These are phyloP conservation scores for Callopanchax toddi DNA, from an alignment of 2,113 vertebrate species.

Conservation along the genomic window DNA sequence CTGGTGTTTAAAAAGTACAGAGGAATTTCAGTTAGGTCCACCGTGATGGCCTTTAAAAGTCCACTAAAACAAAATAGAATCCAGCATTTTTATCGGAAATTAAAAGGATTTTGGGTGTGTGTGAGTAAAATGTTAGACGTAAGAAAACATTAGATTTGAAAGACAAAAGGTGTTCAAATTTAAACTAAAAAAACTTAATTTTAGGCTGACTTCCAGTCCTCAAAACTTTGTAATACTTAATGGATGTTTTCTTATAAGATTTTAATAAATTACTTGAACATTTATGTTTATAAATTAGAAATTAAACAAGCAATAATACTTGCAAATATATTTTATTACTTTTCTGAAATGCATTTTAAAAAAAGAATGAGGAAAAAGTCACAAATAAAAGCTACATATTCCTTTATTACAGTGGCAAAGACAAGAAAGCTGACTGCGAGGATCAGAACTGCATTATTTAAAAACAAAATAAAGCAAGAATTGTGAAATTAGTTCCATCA, in stretches of 20 bases:
- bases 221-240: not conserved
- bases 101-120: too few relatives aligned
- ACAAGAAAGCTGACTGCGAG: not conserved
- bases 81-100: too few relatives aligned
- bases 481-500: not conserved
- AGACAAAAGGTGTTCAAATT: too few relatives aligned
- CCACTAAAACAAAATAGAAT: not conserved
- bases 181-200: not conserved
- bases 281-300: too few relatives aligned
- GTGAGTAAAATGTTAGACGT: too few relatives aligned
- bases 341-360: too few relatives aligned
- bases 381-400: too few relatives aligned
- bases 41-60: not conserved
- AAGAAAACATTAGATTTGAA: too few relatives aligned
- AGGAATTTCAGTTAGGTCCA: slow-evolving; percentile 4
- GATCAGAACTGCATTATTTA: not conserved
- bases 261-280: not conserved
- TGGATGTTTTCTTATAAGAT: not conserved
- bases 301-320: not conserved
- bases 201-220: not conserved
- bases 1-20: slow-evolving; percentile 20
- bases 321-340: too few relatives aligned
- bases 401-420: too few relatives aligned
- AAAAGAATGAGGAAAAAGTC: too few relatives aligned
- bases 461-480: not conserved